These are phyloP conservation scores for Montipora capricornis DNA, from an alignment of 64 coral and sea anemone genomes.

Conservation along the genomic window DNA sequence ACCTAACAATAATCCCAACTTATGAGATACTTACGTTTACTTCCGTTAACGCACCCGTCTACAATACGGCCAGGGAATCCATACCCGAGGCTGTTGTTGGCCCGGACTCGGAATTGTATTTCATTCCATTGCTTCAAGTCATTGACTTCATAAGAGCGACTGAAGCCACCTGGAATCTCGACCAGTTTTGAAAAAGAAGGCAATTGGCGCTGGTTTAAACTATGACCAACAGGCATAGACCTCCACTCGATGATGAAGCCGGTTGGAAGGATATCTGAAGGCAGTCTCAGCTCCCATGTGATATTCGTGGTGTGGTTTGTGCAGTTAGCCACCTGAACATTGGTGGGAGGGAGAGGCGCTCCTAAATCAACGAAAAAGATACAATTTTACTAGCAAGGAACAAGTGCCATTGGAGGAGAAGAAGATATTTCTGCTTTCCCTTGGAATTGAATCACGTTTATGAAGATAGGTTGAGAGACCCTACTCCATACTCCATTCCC, in stretches of 20 bases:
- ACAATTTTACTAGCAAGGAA: no score
- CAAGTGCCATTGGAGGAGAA: neutral
- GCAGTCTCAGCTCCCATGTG: neutral
- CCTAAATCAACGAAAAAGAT: neutral
- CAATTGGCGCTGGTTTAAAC: no score
- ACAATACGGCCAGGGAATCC: neutral
- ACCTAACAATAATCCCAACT: no score
- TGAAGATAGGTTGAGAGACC: no score
- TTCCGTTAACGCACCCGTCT: no score
- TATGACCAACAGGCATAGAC: no score
- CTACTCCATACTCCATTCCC: no score
- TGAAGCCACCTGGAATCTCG: neutral
- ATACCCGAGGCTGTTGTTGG: neutral
- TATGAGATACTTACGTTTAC: no score
- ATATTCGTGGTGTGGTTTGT: slow-evolving; percentile 1
- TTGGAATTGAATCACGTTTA: no score
- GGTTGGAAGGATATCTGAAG: neutral
- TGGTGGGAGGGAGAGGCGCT: slow-evolving; percentile 41
- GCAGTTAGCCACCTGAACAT: slow-evolving; percentile 13
- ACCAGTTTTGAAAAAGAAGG: no score
- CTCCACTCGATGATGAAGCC: neutral
- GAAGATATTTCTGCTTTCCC: no score
- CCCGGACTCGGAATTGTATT: slow-evolving; percentile 11
- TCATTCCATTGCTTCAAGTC: neutral
- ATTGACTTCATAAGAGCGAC: neutral